A percentile compares a stretch with the other conserved stretches of the same genome.
phyloP scores from a whole-genome alignment of 1,140 invertebrate species.

The Frieseomelitta varia region DNA sequence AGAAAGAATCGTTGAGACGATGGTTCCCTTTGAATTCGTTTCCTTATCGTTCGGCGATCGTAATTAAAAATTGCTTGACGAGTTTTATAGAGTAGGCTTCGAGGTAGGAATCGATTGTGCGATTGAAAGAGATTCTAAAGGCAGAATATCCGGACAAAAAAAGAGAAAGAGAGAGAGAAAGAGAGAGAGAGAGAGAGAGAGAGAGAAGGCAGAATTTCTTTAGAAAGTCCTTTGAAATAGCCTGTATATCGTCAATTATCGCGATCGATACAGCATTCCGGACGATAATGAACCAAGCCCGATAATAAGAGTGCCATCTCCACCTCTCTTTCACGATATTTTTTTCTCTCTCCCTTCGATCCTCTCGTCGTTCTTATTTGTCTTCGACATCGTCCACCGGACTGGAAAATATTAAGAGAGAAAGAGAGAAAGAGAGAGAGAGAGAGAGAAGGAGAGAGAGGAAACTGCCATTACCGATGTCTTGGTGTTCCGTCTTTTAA shows the following conservation, averaged over 20 bases:
- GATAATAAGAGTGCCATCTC: constrained; percentile 16
- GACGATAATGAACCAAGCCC: constrained; percentile 31
- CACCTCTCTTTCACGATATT: constrained; percentile 6
- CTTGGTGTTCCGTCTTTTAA: constrained; percentile 28
- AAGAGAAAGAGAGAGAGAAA: not conserved
- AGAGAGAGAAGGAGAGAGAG: too few relatives aligned
- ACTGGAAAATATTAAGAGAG: constrained; percentile 41
- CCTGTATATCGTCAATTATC: constrained; percentile 14
- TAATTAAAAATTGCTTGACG: not conserved
- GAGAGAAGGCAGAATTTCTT: not conserved
- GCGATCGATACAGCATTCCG: constrained; percentile 23
- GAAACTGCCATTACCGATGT: constrained; percentile 24
- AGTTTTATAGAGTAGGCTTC: not conserved
- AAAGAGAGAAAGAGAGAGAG: not conserved
- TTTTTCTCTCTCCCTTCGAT: not conserved
- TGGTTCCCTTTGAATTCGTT: not conserved
- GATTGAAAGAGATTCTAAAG: not conserved
- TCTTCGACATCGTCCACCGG: constrained; percentile 15
- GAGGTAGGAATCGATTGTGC: not conserved
- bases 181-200: not conserved
- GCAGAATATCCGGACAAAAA: not conserved
- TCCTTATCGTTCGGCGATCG: not conserved
- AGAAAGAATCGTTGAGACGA: not conserved
- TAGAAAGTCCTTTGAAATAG: not conserved
- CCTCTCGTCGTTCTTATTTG: not conserved